Conservation (phyloP, 2,797 vertebrate genomes). For the Ataeniobius toweri region DNA sequence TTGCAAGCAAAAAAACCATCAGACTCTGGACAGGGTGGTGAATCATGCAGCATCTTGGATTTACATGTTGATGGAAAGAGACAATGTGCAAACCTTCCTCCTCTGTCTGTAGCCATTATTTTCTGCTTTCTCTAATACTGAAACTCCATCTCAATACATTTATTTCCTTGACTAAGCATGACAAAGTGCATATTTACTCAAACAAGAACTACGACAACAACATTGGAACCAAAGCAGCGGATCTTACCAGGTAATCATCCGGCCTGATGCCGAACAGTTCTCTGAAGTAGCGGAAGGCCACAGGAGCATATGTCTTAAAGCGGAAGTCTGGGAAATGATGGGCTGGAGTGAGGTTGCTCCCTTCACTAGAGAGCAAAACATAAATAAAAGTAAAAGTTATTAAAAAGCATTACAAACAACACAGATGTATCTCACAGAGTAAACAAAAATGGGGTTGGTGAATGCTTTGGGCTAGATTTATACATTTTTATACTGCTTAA, state of each 20-base stretch:
- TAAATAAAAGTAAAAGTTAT: background rate
- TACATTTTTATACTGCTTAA: background rate
- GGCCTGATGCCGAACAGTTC: conserved; percentile 97
- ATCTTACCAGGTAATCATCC: conserved; percentile 93
- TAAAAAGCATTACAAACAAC: background rate
- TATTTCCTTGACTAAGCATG: background rate
- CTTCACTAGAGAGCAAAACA: conserved; percentile 83
- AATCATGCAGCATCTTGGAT: conserved; percentile 45
- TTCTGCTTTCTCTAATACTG: background rate
- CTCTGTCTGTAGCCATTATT: background rate
- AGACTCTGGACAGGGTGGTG: conserved; percentile 32
- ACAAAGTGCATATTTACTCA: background rate
- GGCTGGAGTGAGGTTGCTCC: conserved; percentile 95
- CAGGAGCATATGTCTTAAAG: conserved; percentile 96
- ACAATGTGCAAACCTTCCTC: conserved; percentile 39
- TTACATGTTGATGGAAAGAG: conserved; percentile 31
- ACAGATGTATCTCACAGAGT: background rate
- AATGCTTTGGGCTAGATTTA: background rate
- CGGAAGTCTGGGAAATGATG: conserved; percentile 98
- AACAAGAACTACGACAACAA: background rate
- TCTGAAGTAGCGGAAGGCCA: conserved; percentile 97
- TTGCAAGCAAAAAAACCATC: conserved; percentile 9
- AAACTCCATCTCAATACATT: background rate
- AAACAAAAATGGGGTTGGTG: no score
- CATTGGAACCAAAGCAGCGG: background rate